These are phyloP conservation scores for Cyrtorhinus lividipennis DNA, from an alignment of 1,140 invertebrate species.

Conservation along the genomic window DNA sequence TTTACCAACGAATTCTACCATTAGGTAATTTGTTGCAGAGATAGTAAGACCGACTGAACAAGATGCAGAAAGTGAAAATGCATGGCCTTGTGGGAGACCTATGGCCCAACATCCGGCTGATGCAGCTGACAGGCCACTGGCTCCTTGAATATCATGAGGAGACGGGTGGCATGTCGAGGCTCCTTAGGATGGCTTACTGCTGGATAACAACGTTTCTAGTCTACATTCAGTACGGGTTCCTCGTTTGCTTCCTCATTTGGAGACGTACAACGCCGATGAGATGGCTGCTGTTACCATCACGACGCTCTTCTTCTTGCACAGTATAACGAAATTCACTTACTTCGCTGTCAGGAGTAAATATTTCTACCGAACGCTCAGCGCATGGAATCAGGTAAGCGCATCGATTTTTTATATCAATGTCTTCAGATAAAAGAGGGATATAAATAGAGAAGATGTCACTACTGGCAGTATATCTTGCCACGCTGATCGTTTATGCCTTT, in stretches of 20 bases:
- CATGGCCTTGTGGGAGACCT: slow-evolving; percentile 62
- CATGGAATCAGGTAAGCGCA: slow-evolving; percentile 35
- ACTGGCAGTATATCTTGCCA: not conserved
- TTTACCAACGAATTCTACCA: too few species aligned
- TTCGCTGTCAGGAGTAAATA: slow-evolving; percentile 54
- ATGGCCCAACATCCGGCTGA: slow-evolving; percentile 62
- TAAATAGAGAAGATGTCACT: not conserved
- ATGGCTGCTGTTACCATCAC: slow-evolving; percentile 67
- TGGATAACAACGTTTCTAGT: slow-evolving; percentile 25
- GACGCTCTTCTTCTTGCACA: slow-evolving; percentile 61
- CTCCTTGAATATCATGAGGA: slow-evolving; percentile 56
- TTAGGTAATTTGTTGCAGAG: not conserved
- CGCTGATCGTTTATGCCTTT: slow-evolving; percentile 12
- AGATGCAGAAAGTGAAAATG: slow-evolving; percentile 42
- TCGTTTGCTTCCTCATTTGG: slow-evolving; percentile 50
- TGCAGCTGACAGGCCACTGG: slow-evolving; percentile 59
- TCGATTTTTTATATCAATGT: too few species aligned
- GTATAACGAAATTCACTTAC: slow-evolving; percentile 55
- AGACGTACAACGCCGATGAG: slow-evolving; percentile 63
- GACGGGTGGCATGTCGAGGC: slow-evolving; percentile 27
- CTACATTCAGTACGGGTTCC: slow-evolving; percentile 31
- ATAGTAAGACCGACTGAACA: slow-evolving; percentile 17
- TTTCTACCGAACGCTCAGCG: slow-evolving; percentile 42
- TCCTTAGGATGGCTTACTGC: slow-evolving; percentile 42
- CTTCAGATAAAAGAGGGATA: not conserved